Conservation (phyloP, 2,113 vertebrate species). For the Cettia cetti region DNA sequence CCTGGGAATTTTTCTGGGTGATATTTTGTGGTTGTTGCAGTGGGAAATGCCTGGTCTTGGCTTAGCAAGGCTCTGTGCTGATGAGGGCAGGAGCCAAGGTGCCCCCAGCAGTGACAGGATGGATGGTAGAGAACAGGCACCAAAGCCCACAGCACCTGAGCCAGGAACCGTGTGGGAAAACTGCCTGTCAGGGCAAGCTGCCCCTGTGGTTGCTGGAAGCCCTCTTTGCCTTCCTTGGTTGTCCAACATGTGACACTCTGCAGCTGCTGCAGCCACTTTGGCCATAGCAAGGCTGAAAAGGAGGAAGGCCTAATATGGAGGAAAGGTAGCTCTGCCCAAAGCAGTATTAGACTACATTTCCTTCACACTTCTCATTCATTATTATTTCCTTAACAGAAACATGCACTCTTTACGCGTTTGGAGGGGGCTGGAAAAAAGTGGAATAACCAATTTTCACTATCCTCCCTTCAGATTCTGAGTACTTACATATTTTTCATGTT, state of each 20-base stretch:
- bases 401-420: neutral
- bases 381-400: neutral
- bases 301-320: neutral
- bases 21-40: fast-evolving
- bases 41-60: neutral
- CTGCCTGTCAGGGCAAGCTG: neutral
- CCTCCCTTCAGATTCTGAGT: neutral
- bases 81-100: neutral
- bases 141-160: neutral
- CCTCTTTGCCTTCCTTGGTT: neutral
- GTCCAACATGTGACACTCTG: fast-evolving
- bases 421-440: neutral
- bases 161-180: neutral
- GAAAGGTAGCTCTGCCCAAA: neutral
- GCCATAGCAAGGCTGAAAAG: neutral
- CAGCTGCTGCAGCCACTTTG: neutral
- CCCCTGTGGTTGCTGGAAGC: neutral
- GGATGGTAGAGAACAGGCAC: fast-evolving
- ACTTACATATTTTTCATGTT: neutral
- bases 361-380: neutral
- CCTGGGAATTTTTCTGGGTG: neutral
- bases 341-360: neutral
- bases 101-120: neutral
- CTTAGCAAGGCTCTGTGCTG: neutral
- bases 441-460: neutral